These are phyloP conservation scores for Alcedo quadribrachys DNA, from an alignment of 2,797 vertebrate species.

Conservation along the genomic window DNA sequence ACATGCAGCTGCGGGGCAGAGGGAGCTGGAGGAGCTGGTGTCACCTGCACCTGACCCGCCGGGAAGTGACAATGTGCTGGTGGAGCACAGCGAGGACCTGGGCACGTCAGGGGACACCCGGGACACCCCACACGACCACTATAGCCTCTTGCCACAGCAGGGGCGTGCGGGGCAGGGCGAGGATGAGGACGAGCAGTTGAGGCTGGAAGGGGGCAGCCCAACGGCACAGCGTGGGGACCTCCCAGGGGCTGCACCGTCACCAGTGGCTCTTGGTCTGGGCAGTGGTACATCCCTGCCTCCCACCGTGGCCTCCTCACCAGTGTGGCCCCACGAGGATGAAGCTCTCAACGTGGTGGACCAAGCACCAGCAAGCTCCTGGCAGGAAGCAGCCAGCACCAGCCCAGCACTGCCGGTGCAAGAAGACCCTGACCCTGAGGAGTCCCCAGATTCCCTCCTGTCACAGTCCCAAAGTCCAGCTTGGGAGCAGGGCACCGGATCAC, in stretches of 20 bases:
- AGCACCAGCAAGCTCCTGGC: neutral
- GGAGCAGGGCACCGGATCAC: accelerated
- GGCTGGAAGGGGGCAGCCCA: neutral
- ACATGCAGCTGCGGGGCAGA: neutral
- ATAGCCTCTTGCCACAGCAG: neutral
- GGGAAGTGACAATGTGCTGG: slow-evolving; percentile 50
- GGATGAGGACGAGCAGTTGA: slow-evolving; percentile 51
- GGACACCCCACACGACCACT: neutral
- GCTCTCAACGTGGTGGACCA: slow-evolving; percentile 34
- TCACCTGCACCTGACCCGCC: neutral
- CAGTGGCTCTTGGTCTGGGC: accelerated
- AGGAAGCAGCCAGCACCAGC: neutral
- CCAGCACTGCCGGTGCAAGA: accelerated
- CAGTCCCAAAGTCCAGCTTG: neutral
- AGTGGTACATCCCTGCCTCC: neutral
- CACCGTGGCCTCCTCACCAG: neutral
- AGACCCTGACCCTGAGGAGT: neutral
- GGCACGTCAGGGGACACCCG: slow-evolving; percentile 23
- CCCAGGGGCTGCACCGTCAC: accelerated
- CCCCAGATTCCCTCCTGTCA: accelerated
- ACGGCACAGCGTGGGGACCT: neutral
- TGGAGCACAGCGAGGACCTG: slow-evolving; percentile 33
- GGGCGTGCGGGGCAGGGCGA: neutral
- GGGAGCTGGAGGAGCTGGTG: neutral
- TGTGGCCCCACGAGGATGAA: neutral